These are phyloP conservation scores for Idaea dimidiata DNA, from an alignment of 2,888 invertebrate genomes.

Conservation along the genomic window DNA sequence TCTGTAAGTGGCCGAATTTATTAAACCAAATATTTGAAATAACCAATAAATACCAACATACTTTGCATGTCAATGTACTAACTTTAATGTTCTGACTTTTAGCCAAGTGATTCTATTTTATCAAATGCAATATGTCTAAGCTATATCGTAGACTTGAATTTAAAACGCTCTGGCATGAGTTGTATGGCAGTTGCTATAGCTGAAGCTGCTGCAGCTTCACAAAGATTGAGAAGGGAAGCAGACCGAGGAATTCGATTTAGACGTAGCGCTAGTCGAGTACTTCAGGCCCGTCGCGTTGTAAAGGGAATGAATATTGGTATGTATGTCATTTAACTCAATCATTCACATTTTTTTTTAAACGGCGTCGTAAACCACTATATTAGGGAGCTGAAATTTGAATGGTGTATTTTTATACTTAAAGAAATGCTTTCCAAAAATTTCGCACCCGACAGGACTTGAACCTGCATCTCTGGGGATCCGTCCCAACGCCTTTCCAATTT, in stretches of 20 bases:
- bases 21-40: neutral
- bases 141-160: slow-evolving; percentile 67
- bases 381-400: neutral
- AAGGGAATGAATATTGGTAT: slow-evolving; percentile 74
- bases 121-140: slow-evolving; percentile 74
- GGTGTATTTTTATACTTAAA: neutral
- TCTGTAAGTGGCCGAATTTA: slow-evolving; percentile 49
- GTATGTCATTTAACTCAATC: slow-evolving; percentile 6
- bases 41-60: neutral
- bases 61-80: neutral
- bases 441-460: no score
- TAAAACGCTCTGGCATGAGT: slow-evolving; percentile 74
- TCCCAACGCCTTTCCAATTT: no score
- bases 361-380: neutral
- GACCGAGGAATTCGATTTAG: slow-evolving; percentile 71
- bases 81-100: slow-evolving; percentile 28
- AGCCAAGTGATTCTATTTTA: slow-evolving; percentile 63
- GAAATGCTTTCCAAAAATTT: no score
- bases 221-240: slow-evolving; percentile 67
- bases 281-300: slow-evolving; percentile 69
- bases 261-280: slow-evolving; percentile 69
- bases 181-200: slow-evolving; percentile 65
- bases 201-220: slow-evolving; percentile 70
- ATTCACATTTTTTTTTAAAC: no score
- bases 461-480: no score